Percentiles rank a stretch among this genome's conserved stretches.
Evolutionary conservation across 2,888 invertebrate species (phyloP).

Genomic region (Philhelius pedissequus): DNA sequence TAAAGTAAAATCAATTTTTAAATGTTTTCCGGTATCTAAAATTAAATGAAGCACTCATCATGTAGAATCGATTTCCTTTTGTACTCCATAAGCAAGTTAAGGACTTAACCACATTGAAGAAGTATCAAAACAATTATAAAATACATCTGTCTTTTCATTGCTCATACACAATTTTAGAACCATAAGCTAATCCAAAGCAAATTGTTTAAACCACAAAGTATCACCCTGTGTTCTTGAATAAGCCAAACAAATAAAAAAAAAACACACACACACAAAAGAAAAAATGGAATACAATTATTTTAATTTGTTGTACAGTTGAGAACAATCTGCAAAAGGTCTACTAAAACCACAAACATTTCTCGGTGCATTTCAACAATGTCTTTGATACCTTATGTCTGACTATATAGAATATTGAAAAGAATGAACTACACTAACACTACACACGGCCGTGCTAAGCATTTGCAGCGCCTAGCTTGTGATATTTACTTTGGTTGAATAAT

Average conservation of each 20-base stretch:
- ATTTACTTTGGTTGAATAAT: too few species aligned
- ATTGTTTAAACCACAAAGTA: conserved; percentile 19
- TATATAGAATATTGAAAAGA: not conserved
- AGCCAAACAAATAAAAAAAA: not conserved
- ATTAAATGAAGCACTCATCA: too few species aligned
- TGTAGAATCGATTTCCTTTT: not conserved
- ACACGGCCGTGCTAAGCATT: not conserved
- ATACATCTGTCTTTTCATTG: not conserved
- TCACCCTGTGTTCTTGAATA: conserved; percentile 9
- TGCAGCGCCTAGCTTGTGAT: not conserved
- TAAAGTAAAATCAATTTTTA: too few species aligned
- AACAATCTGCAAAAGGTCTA: conserved; percentile 35
- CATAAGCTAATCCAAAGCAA: not conserved
- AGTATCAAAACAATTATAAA: not conserved
- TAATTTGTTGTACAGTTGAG: conserved; percentile 61
- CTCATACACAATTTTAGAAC: not conserved
- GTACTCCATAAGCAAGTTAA: not conserved
- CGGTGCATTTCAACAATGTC: conserved; percentile 54
- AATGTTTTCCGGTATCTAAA: too few species aligned
- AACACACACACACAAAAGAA: not conserved
- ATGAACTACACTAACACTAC: not conserved
- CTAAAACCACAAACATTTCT: conserved; percentile 45
- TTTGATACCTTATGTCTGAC: conserved; percentile 49
- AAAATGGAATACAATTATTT: conserved; percentile 46
- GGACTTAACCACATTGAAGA: not conserved